Evolutionary conservation across 1,140 invertebrate genomes (phyloP).

Genomic region (Araneus ventricosus): DNA sequence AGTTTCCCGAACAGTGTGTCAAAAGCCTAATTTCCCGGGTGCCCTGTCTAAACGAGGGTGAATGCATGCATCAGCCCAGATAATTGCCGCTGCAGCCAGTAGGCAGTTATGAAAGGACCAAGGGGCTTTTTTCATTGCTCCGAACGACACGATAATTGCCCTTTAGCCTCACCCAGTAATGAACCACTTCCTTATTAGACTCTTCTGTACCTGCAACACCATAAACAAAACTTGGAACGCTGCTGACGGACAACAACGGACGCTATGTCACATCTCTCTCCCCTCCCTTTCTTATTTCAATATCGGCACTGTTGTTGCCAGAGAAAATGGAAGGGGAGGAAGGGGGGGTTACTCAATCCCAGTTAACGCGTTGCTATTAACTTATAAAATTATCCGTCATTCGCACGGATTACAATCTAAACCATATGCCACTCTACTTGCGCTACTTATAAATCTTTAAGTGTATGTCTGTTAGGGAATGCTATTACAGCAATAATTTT

Average conservation of each 20-base stretch:
- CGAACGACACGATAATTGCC: slow-evolving; percentile 72
- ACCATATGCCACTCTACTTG: not conserved
- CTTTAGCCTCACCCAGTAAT: slow-evolving; percentile 72
- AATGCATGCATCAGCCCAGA: slow-evolving; percentile 35
- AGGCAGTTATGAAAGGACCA: slow-evolving; percentile 36
- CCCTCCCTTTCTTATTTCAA: not conserved
- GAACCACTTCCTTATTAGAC: slow-evolving; percentile 74
- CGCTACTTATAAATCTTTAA: not conserved
- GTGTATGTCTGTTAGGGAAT: not conserved
- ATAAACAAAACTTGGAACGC: slow-evolving; percentile 55
- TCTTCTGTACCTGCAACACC: slow-evolving; percentile 59
- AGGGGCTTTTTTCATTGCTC: slow-evolving; percentile 39
- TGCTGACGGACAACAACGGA: slow-evolving; percentile 54
- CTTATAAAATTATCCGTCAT: not conserved
- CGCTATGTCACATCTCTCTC: not conserved
- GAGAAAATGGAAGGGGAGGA: not conserved
- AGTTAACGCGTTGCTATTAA: slow-evolving; percentile 18
- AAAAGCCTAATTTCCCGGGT: not conserved
- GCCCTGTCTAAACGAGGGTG: not conserved
- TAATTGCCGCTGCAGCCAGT: slow-evolving; percentile 53
- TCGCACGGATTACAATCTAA: not conserved
- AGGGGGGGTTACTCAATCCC: not conserved
- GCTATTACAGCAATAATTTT: not conserved
- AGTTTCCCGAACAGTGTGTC: not conserved
- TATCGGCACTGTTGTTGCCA: not conserved